Evolutionary conservation across 92 coral and sea anemone species (phyloP), one percentile per base, ranked within the genome.

Genomic region (Epizoanthus ramosus): DNA sequence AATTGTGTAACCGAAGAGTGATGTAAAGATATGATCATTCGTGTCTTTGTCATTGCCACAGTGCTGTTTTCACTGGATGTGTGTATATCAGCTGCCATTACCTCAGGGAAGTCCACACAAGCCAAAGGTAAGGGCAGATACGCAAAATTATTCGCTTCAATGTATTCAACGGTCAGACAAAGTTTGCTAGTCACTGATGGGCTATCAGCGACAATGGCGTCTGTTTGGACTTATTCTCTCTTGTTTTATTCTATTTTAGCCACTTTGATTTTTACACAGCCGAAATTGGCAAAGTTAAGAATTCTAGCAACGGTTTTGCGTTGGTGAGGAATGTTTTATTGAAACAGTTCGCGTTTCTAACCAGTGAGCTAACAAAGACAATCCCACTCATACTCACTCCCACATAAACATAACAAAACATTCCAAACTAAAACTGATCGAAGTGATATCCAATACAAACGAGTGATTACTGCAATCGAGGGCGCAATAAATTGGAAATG

Each of bases 1-100:
- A 77, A 28, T 56, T 21, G 31, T 31, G 64, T 74, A 23, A 53
- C 64, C 19, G 17, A 43, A 19, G 39, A 74, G 82, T 63, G 69
- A 77, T 77, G 82, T 77, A 61, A 77, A 60, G 82, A 77, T 21
- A 77, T 77, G 82, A 33, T 77, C 43, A 39, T 77, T 60, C 69
- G 60, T 60, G 57, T 57, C 71, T 77, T 77, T 19, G 70, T 77
- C 37, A 59, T 77, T 57, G 17, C 58, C 25, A 23, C 22, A 59
- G 69, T 61, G 45, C 57, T 60, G 58, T 57, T 77, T 19, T 61
- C 56, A 23, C 35, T 43, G 6, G 50, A 41, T 41, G 16, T 50
- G 45, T 69, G 71, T 35, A 60, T 15, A 31, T 24, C 68, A 2
- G 0, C 47, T 75, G 58, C 80, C 53, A 50, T 12, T 8, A 47